phyloP scores from a whole-genome alignment of 2,888 invertebrate species.

The Ceratothoa steindachneri region DNA sequence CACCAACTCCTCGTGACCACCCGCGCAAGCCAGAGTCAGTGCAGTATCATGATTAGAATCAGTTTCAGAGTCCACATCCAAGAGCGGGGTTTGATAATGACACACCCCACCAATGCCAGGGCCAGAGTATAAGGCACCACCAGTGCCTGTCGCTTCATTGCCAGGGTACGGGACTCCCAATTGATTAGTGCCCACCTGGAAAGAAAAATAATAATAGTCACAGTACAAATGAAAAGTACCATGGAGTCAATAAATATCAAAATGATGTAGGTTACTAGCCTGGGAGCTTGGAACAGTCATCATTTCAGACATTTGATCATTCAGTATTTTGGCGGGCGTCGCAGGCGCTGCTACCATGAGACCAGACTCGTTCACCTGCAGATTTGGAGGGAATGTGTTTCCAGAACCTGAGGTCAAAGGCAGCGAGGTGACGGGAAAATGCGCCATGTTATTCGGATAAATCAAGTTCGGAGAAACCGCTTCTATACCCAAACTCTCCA shows the following conservation, averaged over 20 bases:
- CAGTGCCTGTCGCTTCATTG: slow-evolving; percentile 24
- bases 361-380: slow-evolving; percentile 35
- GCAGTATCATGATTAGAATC: slow-evolving; percentile 99
- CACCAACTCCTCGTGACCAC: slow-evolving; percentile 93
- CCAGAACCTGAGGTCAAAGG: slow-evolving; percentile 30
- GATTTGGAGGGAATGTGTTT: slow-evolving; percentile 29
- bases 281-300: slow-evolving; percentile 33
- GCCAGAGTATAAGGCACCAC: neutral
- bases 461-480: slow-evolving; percentile 32
- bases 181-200: neutral
- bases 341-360: slow-evolving; percentile 47
- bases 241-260: slow-evolving; percentile 5
- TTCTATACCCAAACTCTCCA: slow-evolving; percentile 19
- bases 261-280: slow-evolving; percentile 2
- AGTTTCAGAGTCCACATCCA: slow-evolving; percentile 95
- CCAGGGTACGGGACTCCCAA: slow-evolving; percentile 4
- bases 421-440: slow-evolving; percentile 47
- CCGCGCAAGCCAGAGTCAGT: slow-evolving; percentile 92
- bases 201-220: neutral
- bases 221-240: neutral
- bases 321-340: slow-evolving; percentile 42
- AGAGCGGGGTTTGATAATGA: slow-evolving; percentile 49
- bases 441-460: slow-evolving; percentile 46
- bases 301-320: slow-evolving; percentile 40
- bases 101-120: slow-evolving; percentile 18